Evolutionary conservation across 53 echinoderm and acorn worm genomes (phyloP).

Genomic region (Echinarachnius parma): DNA sequence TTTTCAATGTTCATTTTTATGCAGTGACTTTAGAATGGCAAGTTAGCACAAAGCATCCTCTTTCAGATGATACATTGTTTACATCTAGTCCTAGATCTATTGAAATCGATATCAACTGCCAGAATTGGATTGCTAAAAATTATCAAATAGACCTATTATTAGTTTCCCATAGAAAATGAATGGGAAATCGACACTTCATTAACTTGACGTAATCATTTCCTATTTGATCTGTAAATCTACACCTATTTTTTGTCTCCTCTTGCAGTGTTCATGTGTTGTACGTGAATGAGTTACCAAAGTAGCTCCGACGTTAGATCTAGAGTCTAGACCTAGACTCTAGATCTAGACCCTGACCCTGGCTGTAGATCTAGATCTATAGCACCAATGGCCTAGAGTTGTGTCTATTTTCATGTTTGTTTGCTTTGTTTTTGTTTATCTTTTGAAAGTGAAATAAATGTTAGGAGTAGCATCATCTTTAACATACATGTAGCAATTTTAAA

Average conservation of each 20-base stretch:
- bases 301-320: constrained; percentile 3
- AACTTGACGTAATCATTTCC: constrained; percentile 9
- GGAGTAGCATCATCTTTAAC: constrained; percentile 11
- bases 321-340: constrained; percentile 7
- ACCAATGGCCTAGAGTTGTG: too few relatives aligned
- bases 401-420: constrained; percentile 2
- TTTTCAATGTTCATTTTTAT: too few relatives aligned
- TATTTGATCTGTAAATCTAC: constrained; percentile 10
- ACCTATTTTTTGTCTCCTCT: constrained; percentile 10
- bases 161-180: too few relatives aligned
- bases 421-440: constrained; percentile 6
- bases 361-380: not conserved
- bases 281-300: constrained; percentile 3
- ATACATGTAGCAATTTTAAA: not conserved
- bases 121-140: too few relatives aligned
- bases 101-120: too few relatives aligned
- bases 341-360: constrained; percentile 12
- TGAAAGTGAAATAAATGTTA: constrained; percentile 13
- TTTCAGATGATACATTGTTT: too few relatives aligned
- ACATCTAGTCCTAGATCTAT: too few relatives aligned
- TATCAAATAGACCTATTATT: too few relatives aligned
- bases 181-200: constrained; percentile 12
- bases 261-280: not conserved
- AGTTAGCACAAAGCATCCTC: too few relatives aligned
- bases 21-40: too few relatives aligned